Conservation (phyloP, 2,113 vertebrate species). For the Phaetusa simplex region DNA sequence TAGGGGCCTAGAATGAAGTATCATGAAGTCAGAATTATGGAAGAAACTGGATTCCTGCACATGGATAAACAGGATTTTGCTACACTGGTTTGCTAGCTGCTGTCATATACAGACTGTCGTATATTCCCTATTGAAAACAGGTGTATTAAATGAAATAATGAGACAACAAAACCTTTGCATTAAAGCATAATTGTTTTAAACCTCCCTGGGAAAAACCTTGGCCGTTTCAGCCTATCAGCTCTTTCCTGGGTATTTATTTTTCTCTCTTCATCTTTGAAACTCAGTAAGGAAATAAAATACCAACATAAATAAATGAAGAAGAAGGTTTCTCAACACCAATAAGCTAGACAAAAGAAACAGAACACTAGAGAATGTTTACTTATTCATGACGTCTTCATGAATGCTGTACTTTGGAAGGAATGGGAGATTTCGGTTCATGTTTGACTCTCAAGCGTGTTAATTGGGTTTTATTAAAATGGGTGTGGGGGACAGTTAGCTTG, state of each 20-base stretch:
- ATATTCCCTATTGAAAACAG: background rate
- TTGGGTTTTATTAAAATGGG: slow-evolving; percentile 22
- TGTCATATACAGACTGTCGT: background rate
- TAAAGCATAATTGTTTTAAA: background rate
- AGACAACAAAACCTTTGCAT: background rate
- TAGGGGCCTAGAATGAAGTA: background rate
- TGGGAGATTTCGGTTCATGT: slow-evolving; percentile 26
- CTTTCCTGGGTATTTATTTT: slow-evolving; percentile 44
- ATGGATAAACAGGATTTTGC: background rate
- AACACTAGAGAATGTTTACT: slow-evolving; percentile 72
- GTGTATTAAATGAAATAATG: background rate
- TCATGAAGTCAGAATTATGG: background rate
- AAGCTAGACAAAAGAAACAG: slow-evolving; percentile 76
- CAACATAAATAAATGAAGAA: slow-evolving; percentile 80
- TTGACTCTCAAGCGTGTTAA: background rate
- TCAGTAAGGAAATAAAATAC: slow-evolving; percentile 74
- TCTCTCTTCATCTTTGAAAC: slow-evolving; percentile 72
- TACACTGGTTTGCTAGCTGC: background rate
- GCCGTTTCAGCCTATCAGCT: slow-evolving; percentile 19
- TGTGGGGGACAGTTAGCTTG: background rate
- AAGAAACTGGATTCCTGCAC: background rate
- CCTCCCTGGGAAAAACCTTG: background rate
- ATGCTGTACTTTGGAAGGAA: slow-evolving; percentile 38
- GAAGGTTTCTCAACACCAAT: slow-evolving; percentile 63
- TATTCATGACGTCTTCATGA: slow-evolving; percentile 74